Conservation (phyloP, 2,888 invertebrate genomes). For the Lasioglossum calceatum region DNA sequence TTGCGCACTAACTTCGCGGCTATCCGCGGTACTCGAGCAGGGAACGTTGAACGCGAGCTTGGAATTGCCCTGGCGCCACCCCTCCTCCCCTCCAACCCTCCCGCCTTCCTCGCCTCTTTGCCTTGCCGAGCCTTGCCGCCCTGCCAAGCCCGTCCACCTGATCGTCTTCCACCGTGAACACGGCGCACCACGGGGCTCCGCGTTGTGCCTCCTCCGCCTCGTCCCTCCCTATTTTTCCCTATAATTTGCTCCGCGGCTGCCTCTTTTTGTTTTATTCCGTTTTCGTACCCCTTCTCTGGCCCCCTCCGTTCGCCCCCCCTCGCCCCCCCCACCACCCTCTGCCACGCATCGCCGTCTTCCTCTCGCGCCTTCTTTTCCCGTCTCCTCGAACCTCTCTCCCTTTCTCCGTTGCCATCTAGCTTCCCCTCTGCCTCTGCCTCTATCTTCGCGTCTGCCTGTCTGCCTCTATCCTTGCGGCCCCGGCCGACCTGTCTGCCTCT, state of each 20-base stretch:
- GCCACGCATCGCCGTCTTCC: conserved; percentile 34
- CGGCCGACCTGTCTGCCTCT: conserved; percentile 21
- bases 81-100: conserved; percentile 74
- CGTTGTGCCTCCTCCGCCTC: conserved; percentile 65
- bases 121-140: background rate
- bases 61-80: conserved; percentile 84
- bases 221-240: conserved; percentile 78
- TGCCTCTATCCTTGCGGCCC: conserved; percentile 45
- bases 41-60: conserved; percentile 83
- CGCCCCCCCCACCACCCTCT: conserved; percentile 6
- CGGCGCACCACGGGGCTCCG: conserved; percentile 59
- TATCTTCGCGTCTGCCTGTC: conserved; percentile 39
- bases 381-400: conserved; percentile 23
- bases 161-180: conserved; percentile 61
- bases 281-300: conserved; percentile 67
- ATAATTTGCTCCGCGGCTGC: conserved; percentile 79
- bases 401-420: conserved; percentile 48
- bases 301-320: conserved; percentile 36
- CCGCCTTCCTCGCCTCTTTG: conserved; percentile 25
- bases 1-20: conserved; percentile 78
- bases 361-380: conserved; percentile 22
- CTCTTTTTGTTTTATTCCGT: conserved; percentile 75
- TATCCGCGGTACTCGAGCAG: conserved; percentile 78
- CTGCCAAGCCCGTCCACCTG: conserved; percentile 57
- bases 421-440: conserved; percentile 50